Conservation (phyloP, 2,797 vertebrate species). For the Nyctibius grandis region DNA sequence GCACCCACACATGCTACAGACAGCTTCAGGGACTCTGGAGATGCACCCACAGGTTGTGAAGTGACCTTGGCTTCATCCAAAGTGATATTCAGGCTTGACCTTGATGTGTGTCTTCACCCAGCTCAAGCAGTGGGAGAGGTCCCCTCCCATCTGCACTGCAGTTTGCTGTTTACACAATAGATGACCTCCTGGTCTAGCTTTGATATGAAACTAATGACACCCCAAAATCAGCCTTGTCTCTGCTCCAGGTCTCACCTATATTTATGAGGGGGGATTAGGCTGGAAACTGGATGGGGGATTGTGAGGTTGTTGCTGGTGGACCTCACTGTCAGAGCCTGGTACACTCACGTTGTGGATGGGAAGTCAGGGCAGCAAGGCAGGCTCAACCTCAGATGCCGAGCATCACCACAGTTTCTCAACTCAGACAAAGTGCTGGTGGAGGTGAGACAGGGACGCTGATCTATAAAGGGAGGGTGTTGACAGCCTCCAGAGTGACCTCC, state of each 20-base stretch:
- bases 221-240: not conserved
- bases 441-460: not conserved
- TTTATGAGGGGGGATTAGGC: not conserved
- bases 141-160: not conserved
- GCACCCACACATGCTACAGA: not conserved
- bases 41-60: not conserved
- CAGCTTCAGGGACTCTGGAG: not conserved
- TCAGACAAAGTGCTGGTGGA: not conserved
- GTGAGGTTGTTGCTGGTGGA: not conserved
- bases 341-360: rapidly evolving
- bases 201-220: not conserved
- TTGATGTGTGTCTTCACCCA: not conserved
- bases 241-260: not conserved
- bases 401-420: not conserved
- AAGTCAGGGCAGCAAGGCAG: not conserved
- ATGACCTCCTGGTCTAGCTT: not conserved
- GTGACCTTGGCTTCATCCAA: not conserved
- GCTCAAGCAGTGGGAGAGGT: not conserved
- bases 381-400: rapidly evolving
- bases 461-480: not conserved
- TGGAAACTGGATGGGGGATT: not conserved
- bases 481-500: not conserved
- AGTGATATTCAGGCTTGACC: not conserved
- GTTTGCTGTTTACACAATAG: not conserved
- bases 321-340: not conserved